Conservation (phyloP, 2,888 invertebrate species). For the Eristalis intricaria region DNA sequence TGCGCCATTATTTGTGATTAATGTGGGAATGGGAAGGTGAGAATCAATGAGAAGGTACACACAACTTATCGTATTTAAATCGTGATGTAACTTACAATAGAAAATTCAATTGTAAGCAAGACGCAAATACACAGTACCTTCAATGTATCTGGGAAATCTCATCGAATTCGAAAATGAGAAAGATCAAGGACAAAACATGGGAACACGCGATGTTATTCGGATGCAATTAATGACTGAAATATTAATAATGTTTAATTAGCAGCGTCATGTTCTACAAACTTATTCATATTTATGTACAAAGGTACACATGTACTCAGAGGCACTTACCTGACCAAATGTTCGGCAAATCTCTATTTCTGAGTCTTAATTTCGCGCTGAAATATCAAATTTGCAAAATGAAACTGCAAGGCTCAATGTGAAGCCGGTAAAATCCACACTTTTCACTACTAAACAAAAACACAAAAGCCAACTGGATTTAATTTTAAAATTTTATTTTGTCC, state of each 20-base stretch:
- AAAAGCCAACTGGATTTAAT: not conserved
- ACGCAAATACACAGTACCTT: no score
- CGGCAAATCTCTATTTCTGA: not conserved
- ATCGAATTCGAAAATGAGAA: not conserved
- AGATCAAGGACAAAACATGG: not conserved
- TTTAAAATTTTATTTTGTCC: not conserved
- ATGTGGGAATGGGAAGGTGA: not conserved
- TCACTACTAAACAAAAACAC: not conserved
- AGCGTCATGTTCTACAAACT: no score
- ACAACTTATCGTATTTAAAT: not conserved
- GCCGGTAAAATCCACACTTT: not conserved
- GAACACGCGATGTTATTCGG: not conserved
- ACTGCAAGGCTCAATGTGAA: not conserved
- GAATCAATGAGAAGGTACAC: not conserved
- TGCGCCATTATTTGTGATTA: not conserved
- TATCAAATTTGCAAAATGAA: not conserved
- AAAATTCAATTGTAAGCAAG: slow-evolving; percentile 2
- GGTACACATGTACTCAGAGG: no score
- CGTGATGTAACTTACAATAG: not conserved
- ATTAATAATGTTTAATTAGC: no score
- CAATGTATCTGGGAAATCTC: not conserved
- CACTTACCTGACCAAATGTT: no score
- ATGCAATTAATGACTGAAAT: no score
- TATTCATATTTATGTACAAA: no score
- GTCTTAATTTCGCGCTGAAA: not conserved